Percentiles rank a stretch among this genome's conserved stretches.
phyloP scores from a whole-genome alignment of 1,140 invertebrate genomes.

The Asbolus verrucosus region DNA sequence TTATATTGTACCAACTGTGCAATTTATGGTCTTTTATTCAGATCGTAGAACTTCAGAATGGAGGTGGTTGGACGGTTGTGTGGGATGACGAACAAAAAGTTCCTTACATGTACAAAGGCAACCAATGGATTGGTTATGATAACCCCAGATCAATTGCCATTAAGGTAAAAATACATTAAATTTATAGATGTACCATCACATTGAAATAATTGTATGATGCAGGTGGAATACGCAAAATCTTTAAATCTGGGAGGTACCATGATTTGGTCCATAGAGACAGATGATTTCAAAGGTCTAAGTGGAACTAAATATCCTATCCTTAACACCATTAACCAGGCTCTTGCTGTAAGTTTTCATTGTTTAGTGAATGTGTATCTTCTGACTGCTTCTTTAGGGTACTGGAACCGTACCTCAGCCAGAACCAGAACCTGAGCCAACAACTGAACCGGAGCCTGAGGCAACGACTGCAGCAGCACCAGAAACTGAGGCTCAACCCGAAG shows the following conservation, averaged over 20 bases:
- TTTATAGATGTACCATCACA: no score
- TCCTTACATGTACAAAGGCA: slow-evolving; percentile 56
- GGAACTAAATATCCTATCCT: slow-evolving; percentile 70
- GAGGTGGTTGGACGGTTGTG: slow-evolving; percentile 64
- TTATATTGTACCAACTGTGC: background rate
- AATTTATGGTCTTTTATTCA: background rate
- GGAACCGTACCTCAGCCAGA: slow-evolving; percentile 39
- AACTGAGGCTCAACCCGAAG: no score
- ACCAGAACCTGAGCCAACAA: slow-evolving; percentile 55
- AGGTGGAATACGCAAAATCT: slow-evolving; percentile 66
- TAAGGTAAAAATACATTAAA: no score
- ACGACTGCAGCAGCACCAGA: slow-evolving; percentile 9
- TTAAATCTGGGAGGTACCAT: slow-evolving; percentile 73
- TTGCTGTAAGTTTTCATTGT: no score
- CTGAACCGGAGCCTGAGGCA: background rate
- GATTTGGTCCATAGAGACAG: slow-evolving; percentile 81
- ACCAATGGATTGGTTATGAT: slow-evolving; percentile 64
- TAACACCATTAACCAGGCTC: slow-evolving; percentile 67
- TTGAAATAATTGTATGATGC: no score
- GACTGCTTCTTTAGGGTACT: no score
- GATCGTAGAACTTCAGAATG: background rate
- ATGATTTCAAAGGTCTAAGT: slow-evolving; percentile 76
- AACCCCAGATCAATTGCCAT: slow-evolving; percentile 56
- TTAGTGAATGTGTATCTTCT: no score
- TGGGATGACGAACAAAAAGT: slow-evolving; percentile 57